Evolutionary conservation across 92 coral and sea anemone genomes (phyloP).

Genomic region (Palythoa grandiflora): DNA sequence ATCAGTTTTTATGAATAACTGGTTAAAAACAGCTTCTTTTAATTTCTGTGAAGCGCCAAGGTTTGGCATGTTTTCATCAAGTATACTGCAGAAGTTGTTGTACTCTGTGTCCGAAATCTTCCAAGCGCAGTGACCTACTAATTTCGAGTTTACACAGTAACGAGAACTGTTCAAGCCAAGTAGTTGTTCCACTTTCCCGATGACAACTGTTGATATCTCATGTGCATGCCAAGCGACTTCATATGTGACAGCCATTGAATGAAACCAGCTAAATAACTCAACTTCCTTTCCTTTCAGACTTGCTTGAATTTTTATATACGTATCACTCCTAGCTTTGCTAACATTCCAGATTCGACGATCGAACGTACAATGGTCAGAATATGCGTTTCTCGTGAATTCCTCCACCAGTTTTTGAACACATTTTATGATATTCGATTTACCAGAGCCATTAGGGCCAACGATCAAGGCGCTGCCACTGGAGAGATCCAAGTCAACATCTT

Average conservation of each 20-base stretch:
- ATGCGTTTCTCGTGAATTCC: no score
- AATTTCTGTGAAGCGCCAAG: neutral
- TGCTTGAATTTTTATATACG: conserved; percentile 13
- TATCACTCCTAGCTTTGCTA: neutral
- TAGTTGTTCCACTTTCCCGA: neutral
- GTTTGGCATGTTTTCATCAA: neutral
- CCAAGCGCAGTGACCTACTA: no score
- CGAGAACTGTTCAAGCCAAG: no score
- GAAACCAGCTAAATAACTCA: neutral
- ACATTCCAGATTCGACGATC: neutral
- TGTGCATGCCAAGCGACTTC: neutral
- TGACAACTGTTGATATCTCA: neutral
- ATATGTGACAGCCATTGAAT: neutral
- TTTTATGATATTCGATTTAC: no score
- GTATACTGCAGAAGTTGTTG: neutral
- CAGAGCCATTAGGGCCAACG: no score
- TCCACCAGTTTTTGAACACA: no score
- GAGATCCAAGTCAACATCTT: no score
- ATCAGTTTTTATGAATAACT: neutral
- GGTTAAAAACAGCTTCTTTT: neutral
- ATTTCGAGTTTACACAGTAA: no score
- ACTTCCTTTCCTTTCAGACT: neutral
- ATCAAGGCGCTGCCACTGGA: no score
- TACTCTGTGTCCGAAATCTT: neutral
- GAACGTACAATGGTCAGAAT: neutral